Evolutionary conservation across 2,113 vertebrate genomes (phyloP), one percentile per base, ranked within the genome.

Genomic region (Potamarius usumacintae): DNA sequence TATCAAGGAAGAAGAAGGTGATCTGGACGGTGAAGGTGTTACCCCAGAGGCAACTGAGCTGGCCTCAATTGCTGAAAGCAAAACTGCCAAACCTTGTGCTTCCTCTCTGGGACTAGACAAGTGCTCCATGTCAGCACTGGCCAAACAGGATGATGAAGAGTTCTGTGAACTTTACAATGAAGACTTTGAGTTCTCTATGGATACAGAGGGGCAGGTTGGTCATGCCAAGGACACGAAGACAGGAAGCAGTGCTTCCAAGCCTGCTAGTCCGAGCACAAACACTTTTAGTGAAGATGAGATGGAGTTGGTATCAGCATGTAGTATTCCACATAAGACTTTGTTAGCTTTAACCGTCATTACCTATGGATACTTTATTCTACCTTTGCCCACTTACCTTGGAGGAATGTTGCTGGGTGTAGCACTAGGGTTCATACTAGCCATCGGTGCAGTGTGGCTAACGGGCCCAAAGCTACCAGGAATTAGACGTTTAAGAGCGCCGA

Each of bases 1-100:
- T 94, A 98, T 99, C 93, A 99, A 99, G 92, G 98, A 99, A 90
- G 98, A 99, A 87, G 98, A 99, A 90, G 97, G 98, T 85, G 94
- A 88, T 20, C 52, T 93, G 0, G 97, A 97, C 81, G 95, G 93
- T 0, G 97, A 97, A 1, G 93, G 91, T n/a, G 60, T 67, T 20
- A 20, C 91, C 82, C 2, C 93, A 90, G 58, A 93, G 94, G 50
- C 95, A 95, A 22, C 93, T 94, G 57, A 94, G 30, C 52, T 10
- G 0, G 92, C 27, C 86, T 78, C 58, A 82, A 58, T 7, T 65
- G 57, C 50, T 63, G 80, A 87, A 83, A 83, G 53, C 86, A 83
- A 83, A 20, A 30, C 86, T 94, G 78, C n/a, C 17, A 20, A 91
- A 86, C 81, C 89, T 83, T 88, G 90, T 90, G 84, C 85, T 2